Evolutionary conservation across 2,113 vertebrate genomes (phyloP).

Genomic region (Rostratula benghalensis): DNA sequence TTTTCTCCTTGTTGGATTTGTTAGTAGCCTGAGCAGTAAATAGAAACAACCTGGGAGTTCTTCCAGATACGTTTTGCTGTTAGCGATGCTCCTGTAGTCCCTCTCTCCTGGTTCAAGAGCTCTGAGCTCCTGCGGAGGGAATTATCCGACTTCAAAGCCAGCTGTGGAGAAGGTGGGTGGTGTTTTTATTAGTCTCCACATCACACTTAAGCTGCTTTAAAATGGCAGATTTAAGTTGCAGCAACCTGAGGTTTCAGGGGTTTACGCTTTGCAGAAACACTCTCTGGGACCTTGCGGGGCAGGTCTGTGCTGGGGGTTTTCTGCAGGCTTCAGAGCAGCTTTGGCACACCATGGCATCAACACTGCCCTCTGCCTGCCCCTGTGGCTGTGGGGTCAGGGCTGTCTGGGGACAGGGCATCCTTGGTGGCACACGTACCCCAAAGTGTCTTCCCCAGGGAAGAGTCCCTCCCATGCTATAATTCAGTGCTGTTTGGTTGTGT

Average conservation of each 20-base stretch:
- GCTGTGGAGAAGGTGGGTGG: neutral
- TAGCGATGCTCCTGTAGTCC: neutral
- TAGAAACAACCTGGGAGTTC: neutral
- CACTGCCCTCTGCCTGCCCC: neutral
- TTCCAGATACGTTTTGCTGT: neutral
- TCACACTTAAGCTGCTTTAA: slow-evolving; percentile 28
- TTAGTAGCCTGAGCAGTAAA: neutral
- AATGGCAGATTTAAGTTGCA: slow-evolving; percentile 45
- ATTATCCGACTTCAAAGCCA: slow-evolving; percentile 40
- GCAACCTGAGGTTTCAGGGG: slow-evolving; percentile 6
- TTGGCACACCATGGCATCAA: rapidly evolving
- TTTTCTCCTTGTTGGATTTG: neutral
- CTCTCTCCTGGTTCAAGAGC: neutral
- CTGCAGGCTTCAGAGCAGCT: neutral
- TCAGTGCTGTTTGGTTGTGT: neutral
- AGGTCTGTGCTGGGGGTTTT: neutral
- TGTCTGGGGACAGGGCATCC: neutral
- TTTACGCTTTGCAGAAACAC: slow-evolving; percentile 7
- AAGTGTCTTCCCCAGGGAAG: neutral
- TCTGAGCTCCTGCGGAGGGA: slow-evolving; percentile 31
- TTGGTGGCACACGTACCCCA: rapidly evolving
- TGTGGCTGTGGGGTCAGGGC: neutral
- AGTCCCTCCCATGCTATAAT: rapidly evolving
- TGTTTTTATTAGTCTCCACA: neutral
- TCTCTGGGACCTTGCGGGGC: neutral